Evolutionary conservation across 1,140 invertebrate species (phyloP), one percentile per base, ranked within the genome.

Genomic region (Drosophila hydei): DNA sequence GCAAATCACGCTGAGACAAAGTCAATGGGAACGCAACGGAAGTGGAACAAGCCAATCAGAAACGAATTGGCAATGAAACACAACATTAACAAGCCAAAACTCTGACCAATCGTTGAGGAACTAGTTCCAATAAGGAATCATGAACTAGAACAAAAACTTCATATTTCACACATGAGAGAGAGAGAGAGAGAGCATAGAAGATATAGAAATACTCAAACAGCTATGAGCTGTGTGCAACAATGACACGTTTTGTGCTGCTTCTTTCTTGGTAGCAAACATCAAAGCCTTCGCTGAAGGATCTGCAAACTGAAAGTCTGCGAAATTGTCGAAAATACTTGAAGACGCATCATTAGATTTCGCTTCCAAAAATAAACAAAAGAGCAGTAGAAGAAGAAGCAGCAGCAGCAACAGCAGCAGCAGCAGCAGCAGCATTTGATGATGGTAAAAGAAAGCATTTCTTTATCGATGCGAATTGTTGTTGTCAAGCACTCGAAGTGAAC

Each of bases 381-480:
- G 2, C 18, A 23, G 51, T 27, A 36, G 19, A 4, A 51, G 11
- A 14, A 23, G 14, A 45, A 12, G 18, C 43, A 47, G 16, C n/a
- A 47, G 25, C 14, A 52, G 67, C 30, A 55, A 8, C 51, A 7
- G 3, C 18, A 48, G 3, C 25, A 45, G 19, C 18, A 60, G 50
- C 40, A 54, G 25, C 50, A 5, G 11, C 14, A 21, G 16, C n/a
- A n/a, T n/a, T 18, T 33, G 6, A 9, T 21, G 11, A 21, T 45
- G 43, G 18, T 27, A 33, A 50, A 72, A 61, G 64, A 68, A 72
- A 72, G 48, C 63, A 72, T 72, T 68, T 72, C 70, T 61, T 72
- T 72, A 72, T 72, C 70, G 70, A 68, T 68, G 70, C 42, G 40
- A 45, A 58, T 74, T 74, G 65, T 64, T 71, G 67, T 64, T 75